Evolutionary conservation across 2,113 vertebrate genomes (phyloP), one percentile per base, ranked within the genome.

Genomic region (Otolemur garnettii): DNA sequence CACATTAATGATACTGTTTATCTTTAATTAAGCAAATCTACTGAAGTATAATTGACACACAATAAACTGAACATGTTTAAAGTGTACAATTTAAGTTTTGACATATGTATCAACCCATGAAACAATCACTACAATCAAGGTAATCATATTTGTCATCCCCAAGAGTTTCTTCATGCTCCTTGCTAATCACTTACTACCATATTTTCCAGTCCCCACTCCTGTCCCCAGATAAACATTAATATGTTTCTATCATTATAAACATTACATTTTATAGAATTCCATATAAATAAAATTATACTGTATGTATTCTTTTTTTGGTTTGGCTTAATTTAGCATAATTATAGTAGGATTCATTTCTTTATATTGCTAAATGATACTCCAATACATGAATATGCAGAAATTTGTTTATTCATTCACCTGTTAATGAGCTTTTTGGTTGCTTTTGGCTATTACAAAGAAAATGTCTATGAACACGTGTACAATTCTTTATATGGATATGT

Each of bases 321-420:
- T 57, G 10, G 55, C 14, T 72, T 55, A 14, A 84, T 26, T 71
- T 60, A 79, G 42, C 10, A 59, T 66, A 88, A 64, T 57, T 94
- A 87, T 69, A 30, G 17, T 82, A 26, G 59, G 7, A 95, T 60
- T 75, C 28, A 74, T 82, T 75, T 89, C 33, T 82, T 88, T 88
- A 68, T 71, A 72, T 79, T 85, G 69, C 75, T 72, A 33, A 72
- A 53, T 71, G 42, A 60, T 38, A 72, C 35, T 79, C 22, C 24
- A 50, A 72, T 62, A 18, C 50, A 53, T 71, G 53, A 72, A 72
- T 72, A 72, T 62, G 35, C 66, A 4, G 19, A 30, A 71, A 72
- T 53, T 93, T 87, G 53, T 80, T 71, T 87, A 80, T 80, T 38
- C 38, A 80, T 72, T 87, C 57, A 62, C 6, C 80, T 75, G 33